Evolutionary conservation across 1,140 invertebrate species (phyloP).

Genomic region (Eurosta solidaginis): DNA sequence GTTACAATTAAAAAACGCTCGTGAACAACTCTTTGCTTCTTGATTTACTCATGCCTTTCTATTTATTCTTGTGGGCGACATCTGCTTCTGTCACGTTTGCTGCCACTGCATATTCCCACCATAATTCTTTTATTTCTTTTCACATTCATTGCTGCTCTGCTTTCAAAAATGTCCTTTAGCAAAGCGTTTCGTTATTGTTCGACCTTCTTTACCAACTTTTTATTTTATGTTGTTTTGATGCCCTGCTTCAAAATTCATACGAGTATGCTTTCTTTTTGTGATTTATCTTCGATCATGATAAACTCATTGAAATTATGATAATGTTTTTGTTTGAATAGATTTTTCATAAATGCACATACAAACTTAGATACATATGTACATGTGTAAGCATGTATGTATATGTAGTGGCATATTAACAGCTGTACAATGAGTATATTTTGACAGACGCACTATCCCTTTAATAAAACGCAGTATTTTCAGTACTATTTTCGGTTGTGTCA

Average conservation of each 20-base stretch:
- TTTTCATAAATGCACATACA: too few species aligned
- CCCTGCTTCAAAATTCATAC: background rate
- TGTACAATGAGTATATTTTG: too few species aligned
- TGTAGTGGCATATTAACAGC: background rate
- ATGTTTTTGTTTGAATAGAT: slow-evolving; percentile 13
- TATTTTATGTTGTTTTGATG: background rate
- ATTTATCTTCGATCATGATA: slow-evolving; percentile 26
- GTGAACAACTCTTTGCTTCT: too few species aligned
- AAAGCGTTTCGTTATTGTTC: background rate
- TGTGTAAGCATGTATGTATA: background rate
- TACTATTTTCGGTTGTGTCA: too few species aligned
- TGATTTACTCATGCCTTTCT: too few species aligned
- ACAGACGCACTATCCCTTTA: background rate
- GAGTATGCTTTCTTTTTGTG: background rate
- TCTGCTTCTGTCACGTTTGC: background rate
- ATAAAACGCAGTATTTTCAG: too few species aligned
- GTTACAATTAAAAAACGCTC: too few species aligned
- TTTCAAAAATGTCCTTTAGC: background rate
- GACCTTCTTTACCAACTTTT: background rate
- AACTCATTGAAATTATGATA: slow-evolving; percentile 25
- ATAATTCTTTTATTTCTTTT: background rate
- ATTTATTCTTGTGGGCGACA: background rate
- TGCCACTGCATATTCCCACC: background rate
- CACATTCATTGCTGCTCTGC: background rate
- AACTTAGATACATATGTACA: background rate